Percentiles rank a stretch among this genome's conserved stretches.
These are phyloP conservation scores for Pyxicephalus adspersus DNA, from an alignment of 2,113 vertebrate species.

Conservation along the genomic window DNA sequence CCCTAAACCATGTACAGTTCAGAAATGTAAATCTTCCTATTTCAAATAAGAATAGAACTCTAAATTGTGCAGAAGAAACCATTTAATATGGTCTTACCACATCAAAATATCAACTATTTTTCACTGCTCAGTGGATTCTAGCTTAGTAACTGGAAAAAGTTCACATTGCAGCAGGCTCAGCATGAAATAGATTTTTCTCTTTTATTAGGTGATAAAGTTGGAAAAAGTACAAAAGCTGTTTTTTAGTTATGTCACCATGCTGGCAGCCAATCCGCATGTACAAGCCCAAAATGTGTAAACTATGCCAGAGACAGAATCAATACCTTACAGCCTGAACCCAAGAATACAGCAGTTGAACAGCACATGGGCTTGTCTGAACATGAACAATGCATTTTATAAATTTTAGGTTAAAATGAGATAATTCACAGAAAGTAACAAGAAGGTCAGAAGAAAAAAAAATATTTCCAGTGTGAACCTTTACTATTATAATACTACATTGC, in stretches of 20 bases:
- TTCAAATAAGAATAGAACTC: conserved; percentile 21
- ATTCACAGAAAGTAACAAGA: too few relatives aligned
- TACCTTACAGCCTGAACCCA: background rate
- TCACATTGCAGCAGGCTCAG: background rate
- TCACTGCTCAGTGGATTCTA: background rate
- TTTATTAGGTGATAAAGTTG: conserved; percentile 48
- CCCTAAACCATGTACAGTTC: background rate
- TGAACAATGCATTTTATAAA: too few relatives aligned
- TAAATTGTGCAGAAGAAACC: background rate
- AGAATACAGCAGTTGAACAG: too few relatives aligned
- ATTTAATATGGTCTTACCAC: conserved; percentile 2
- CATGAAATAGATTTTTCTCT: conserved; percentile 24
- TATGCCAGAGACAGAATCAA: background rate
- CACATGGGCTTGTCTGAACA: too few relatives aligned
- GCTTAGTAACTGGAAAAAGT: conserved; percentile 22
- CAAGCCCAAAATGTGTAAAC: conserved; percentile 20
- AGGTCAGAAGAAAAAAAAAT: too few relatives aligned
- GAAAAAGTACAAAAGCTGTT: conserved; percentile 15
- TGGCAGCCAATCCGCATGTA: conserved; percentile 5
- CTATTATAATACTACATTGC: too few relatives aligned
- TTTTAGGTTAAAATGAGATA: too few relatives aligned
- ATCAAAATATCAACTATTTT: conserved; percentile 33
- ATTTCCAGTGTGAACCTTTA: too few relatives aligned
- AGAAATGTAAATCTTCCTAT: background rate
- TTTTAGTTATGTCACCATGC: conserved; percentile 15